Percentiles rank a stretch among this genome's conserved stretches.
Evolutionary conservation across 2,888 invertebrate species (phyloP).

Genomic region (Andrena haemorrhoa): DNA sequence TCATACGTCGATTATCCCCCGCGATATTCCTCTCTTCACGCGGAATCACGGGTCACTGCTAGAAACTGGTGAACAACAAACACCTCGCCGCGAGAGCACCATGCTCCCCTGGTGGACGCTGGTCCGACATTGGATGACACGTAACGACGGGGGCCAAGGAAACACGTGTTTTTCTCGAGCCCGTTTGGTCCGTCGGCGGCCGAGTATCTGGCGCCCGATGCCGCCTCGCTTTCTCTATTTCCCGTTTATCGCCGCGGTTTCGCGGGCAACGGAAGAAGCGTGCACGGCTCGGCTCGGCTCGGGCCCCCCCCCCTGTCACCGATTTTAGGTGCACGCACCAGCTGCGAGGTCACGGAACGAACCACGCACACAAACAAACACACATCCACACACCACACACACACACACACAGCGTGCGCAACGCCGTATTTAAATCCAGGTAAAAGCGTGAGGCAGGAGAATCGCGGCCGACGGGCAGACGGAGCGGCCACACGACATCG

Average conservation of each 20-base stretch:
- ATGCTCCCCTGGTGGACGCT: constrained; percentile 16
- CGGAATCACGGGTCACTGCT: constrained; percentile 16
- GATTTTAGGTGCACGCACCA: constrained; percentile 20
- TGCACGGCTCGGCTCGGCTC: constrained; percentile 31
- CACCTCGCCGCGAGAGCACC: constrained; percentile 39
- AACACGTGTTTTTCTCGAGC: constrained; percentile 47
- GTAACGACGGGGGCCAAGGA: constrained; percentile 8
- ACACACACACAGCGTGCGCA: constrained; percentile 14
- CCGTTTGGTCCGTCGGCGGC: neutral
- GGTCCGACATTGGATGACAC: constrained; percentile 19
- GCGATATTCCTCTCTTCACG: constrained; percentile 8
- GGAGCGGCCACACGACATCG: constrained; percentile 35
- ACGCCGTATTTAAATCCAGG: constrained; percentile 40
- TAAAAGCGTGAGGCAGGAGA: constrained; percentile 39
- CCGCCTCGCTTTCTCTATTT: constrained; percentile 38
- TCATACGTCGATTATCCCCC: constrained; percentile 9
- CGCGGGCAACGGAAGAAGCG: constrained; percentile 40
- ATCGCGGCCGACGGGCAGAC: constrained; percentile 41
- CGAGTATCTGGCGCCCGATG: constrained; percentile 2
- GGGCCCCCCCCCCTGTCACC: constrained; percentile 34
- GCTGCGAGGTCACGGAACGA: constrained; percentile 1
- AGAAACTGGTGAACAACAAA: constrained; percentile 38
- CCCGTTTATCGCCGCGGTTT: constrained; percentile 26
- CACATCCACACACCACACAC: neutral
- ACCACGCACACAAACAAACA: neutral